Conservation (phyloP, 2,113 vertebrate species). For the Pomatostomus ruficeps region DNA sequence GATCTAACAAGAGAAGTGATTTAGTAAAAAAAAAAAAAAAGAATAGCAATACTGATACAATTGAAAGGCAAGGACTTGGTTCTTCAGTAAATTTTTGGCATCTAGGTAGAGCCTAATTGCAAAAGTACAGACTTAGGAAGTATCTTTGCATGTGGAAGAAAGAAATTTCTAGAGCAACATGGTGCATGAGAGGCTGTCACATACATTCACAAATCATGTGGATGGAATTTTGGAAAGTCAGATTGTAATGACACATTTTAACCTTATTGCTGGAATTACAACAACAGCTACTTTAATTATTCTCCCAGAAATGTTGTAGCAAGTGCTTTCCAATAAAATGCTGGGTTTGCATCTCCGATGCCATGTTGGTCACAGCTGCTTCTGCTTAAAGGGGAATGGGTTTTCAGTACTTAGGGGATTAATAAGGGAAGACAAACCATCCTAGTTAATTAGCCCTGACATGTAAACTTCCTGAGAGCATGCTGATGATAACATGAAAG, state of each 20-base stretch:
- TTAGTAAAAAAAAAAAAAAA: background rate
- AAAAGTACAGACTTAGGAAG: background rate
- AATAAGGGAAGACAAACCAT: conserved; percentile 37
- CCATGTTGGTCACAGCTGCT: background rate
- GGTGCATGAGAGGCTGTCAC: background rate
- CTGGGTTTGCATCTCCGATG: background rate
- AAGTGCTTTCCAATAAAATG: background rate
- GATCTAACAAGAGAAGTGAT: background rate
- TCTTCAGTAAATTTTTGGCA: background rate
- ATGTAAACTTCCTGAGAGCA: conserved; percentile 48
- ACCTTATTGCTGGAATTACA: background rate
- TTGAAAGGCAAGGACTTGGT: background rate
- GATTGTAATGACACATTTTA: background rate
- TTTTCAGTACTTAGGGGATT: conserved; percentile 8
- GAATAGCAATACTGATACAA: background rate
- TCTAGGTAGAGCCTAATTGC: background rate
- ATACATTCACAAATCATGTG: background rate
- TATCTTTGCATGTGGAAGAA: background rate
- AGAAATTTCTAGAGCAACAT: background rate
- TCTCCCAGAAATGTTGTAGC: background rate
- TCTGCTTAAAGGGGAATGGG: conserved; percentile 3
- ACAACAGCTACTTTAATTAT: background rate
- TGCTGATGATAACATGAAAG: background rate
- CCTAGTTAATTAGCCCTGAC: conserved; percentile 40
- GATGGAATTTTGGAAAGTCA: background rate